Percentiles rank a stretch among this genome's conserved stretches.
Conservation (phyloP, 1,140 invertebrate genomes). For the Formica selysi region DNA sequence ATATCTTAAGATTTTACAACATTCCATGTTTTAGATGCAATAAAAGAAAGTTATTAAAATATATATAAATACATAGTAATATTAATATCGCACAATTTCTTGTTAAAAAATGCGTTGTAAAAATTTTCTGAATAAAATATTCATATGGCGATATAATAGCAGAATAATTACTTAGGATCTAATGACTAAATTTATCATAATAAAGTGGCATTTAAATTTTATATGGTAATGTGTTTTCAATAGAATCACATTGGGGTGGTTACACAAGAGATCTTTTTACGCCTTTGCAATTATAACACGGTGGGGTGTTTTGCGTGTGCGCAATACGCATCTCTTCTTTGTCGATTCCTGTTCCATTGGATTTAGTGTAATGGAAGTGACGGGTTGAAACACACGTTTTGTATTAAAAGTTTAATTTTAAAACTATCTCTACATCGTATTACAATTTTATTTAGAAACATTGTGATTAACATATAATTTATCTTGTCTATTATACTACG, state of each 20-base stretch:
- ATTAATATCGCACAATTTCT: not conserved
- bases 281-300: slow-evolving; percentile 48
- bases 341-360: slow-evolving; percentile 63
- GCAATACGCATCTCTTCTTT: slow-evolving; percentile 73
- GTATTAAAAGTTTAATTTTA: not conserved
- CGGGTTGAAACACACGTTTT: slow-evolving; percentile 59
- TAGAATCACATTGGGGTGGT: not conserved
- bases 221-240: slow-evolving; percentile 8
- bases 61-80: not conserved
- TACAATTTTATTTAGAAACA: not conserved
- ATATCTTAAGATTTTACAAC: not conserved
- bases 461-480: slow-evolving; percentile 4
- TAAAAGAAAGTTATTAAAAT: not conserved
- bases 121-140: not conserved
- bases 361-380: slow-evolving; percentile 68
- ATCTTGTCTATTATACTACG: not conserved
- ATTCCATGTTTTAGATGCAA: not conserved
- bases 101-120: not conserved
- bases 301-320: slow-evolving; percentile 69
- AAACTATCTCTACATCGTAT: not conserved
- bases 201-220: not conserved
- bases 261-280: slow-evolving; percentile 12
- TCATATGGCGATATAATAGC: not conserved
- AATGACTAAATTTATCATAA: not conserved
- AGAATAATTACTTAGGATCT: not conserved